A percentile compares a stretch with the other conserved stretches of the same genome.
phyloP scores from a whole-genome alignment of 2,888 invertebrate species.

The Pollenia griseotomentosa region DNA sequence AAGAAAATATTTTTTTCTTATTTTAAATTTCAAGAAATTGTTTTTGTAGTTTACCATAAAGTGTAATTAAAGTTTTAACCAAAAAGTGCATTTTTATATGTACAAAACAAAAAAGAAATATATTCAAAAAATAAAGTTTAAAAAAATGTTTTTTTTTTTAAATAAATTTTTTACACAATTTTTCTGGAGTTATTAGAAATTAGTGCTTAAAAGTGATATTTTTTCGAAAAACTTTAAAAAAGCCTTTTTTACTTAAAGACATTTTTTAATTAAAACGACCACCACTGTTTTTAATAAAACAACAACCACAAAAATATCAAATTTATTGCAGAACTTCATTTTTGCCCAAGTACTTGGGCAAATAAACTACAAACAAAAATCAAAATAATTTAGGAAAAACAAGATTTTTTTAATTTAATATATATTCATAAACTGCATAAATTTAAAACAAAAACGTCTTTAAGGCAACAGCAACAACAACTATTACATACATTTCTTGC shows the following conservation, averaged over 20 bases:
- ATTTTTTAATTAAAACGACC: conserved; percentile 26
- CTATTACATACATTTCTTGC: conserved; percentile 17
- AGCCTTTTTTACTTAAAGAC: conserved; percentile 28
- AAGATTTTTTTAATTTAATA: neutral
- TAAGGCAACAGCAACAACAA: conserved; percentile 17
- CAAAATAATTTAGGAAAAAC: neutral
- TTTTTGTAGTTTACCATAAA: conserved; percentile 31
- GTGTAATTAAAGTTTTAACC: conserved; percentile 2
- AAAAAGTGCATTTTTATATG: conserved; percentile 23
- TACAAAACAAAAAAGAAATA: no score
- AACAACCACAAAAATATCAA: conserved; percentile 19
- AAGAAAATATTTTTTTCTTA: conserved; percentile 20
- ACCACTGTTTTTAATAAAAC: conserved; percentile 33
- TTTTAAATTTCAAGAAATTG: conserved; percentile 33
- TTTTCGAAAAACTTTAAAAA: conserved; percentile 12
- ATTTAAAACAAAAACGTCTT: conserved; percentile 13
- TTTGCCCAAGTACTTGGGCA: conserved; percentile 14
- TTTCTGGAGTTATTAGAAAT: neutral
- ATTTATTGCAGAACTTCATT: neutral
- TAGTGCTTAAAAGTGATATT: conserved; percentile 33
- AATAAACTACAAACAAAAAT: neutral
- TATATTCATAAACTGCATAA: neutral
- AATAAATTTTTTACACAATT: neutral
- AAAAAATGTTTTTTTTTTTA: neutral
- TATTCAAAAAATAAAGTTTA: neutral